Conservation (phyloP, 2,888 invertebrate genomes). For the Drosophila ezoana region DNA sequence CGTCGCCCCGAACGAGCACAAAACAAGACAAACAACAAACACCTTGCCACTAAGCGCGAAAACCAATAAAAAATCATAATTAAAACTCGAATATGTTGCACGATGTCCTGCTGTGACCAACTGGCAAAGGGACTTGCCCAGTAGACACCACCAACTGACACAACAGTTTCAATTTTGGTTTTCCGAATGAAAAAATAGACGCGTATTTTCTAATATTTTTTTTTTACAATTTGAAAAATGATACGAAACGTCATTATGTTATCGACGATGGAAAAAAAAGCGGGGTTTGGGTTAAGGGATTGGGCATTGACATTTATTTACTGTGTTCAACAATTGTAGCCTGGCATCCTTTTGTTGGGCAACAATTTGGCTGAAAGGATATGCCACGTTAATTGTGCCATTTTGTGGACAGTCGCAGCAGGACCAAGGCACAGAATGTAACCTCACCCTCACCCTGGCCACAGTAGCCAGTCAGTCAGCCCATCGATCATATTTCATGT, state of each 20-base stretch:
- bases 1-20: constrained; percentile 15
- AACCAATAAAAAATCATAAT: constrained; percentile 82
- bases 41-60: constrained; percentile 66
- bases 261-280: constrained; percentile 47
- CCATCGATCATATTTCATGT: constrained; percentile 80
- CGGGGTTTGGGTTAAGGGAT: constrained; percentile 2
- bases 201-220: constrained; percentile 38
- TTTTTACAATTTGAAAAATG: constrained; percentile 77
- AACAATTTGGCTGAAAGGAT: constrained; percentile 79
- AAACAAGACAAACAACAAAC: constrained; percentile 30
- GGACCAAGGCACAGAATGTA: constrained; percentile 36
- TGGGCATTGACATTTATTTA: constrained; percentile 80
- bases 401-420: constrained; percentile 79
- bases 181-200: constrained; percentile 36
- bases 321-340: constrained; percentile 77
- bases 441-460: constrained; percentile 3
- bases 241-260: constrained; percentile 82
- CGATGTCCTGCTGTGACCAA: constrained; percentile 77
- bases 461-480: constrained; percentile 57
- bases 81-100: constrained; percentile 79
- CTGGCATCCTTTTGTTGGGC: constrained; percentile 77
- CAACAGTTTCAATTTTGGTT: constrained; percentile 80
- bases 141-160: constrained; percentile 80
- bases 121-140: constrained; percentile 33
- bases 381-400: constrained; percentile 81